phyloP scores from a whole-genome alignment of 2,113 vertebrate genomes.

The Lanius collurio region DNA sequence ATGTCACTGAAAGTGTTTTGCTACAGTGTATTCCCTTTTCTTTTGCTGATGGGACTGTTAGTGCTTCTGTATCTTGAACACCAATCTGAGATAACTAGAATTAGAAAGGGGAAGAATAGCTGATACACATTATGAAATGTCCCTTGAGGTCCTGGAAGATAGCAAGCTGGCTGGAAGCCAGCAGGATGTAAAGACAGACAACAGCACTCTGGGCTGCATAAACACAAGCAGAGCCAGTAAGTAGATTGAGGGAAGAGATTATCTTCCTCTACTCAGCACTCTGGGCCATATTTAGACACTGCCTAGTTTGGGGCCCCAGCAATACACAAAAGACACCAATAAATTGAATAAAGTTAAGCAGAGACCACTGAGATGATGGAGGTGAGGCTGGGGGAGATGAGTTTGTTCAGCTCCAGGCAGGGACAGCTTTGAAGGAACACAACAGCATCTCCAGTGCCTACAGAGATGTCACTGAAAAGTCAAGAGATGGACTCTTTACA shows the following conservation, averaged over 20 bases:
- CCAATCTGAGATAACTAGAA: not conserved
- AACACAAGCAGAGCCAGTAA: not conserved
- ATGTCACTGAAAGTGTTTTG: not conserved
- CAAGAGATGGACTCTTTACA: not conserved
- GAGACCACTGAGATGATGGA: not conserved
- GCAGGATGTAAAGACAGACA: not conserved
- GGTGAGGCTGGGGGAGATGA: not conserved
- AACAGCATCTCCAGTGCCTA: not conserved
- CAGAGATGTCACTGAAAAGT: rapidly evolving
- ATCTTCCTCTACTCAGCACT: not conserved
- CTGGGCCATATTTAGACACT: not conserved
- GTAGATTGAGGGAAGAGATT: not conserved
- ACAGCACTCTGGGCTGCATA: not conserved
- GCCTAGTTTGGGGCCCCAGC: not conserved
- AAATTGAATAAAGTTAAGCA: not conserved
- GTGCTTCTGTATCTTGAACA: not conserved
- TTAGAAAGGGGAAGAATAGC: not conserved
- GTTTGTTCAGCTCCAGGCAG: not conserved
- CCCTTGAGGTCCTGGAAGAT: not conserved
- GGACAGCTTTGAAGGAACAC: not conserved
- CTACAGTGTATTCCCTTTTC: not conserved
- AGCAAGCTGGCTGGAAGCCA: not conserved
- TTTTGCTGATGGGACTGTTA: not conserved
- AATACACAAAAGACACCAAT: not conserved
- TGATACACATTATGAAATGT: not conserved